Evolutionary conservation across 2,888 invertebrate species (phyloP).

Genomic region (Sarcophaga caerulescens): DNA sequence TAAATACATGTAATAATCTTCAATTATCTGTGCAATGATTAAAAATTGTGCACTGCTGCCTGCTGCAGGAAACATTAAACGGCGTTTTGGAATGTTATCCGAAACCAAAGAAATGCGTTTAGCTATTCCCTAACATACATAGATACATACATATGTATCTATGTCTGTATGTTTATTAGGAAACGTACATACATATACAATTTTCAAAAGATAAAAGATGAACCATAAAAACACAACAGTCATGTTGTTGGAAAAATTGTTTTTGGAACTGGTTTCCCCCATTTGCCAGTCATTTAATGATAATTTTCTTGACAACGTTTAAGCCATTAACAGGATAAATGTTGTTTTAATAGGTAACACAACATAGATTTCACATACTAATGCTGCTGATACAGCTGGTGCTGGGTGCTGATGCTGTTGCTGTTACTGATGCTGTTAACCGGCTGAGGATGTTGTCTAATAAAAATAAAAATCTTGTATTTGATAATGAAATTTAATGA

Average conservation of each 20-base stretch:
- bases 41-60: not conserved
- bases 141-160: not conserved
- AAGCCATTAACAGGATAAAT: constrained; percentile 48
- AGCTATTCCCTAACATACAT: not conserved
- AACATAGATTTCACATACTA: not conserved
- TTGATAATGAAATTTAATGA: constrained; percentile 12
- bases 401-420: not conserved
- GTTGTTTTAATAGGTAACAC: constrained; percentile 12
- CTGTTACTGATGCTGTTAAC: no score
- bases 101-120: not conserved
- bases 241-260: not conserved
- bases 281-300: constrained; percentile 19
- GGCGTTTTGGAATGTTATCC: not conserved
- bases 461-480: not conserved
- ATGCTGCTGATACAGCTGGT: no score
- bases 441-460: not conserved
- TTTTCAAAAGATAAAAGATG: not conserved
- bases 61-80: not conserved
- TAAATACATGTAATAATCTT: not conserved
- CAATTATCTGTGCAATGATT: not conserved
- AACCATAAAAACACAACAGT: constrained; percentile 5
- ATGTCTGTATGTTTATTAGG: no score
- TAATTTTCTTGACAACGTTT: constrained; percentile 52
- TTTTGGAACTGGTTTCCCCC: constrained; percentile 31
- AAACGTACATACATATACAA: not conserved